These are phyloP conservation scores for Poeciliopsis turneri DNA, from an alignment of 2,797 vertebrate genomes.

Conservation along the genomic window DNA sequence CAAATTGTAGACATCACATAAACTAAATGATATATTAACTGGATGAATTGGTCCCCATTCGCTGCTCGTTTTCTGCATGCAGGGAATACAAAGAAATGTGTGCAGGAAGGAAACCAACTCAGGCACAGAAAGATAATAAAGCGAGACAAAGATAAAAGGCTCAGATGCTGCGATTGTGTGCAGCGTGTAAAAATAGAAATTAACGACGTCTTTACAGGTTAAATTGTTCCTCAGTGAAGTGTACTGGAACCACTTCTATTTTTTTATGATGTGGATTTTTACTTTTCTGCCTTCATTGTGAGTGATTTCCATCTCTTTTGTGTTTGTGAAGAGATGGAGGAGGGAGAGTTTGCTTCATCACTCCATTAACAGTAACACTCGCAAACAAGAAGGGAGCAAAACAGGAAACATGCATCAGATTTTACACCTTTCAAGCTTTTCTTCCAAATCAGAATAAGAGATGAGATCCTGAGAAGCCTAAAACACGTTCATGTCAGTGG, in stretches of 20 bases:
- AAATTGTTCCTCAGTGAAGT: constrained; percentile 9
- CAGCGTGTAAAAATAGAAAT: constrained; percentile 30
- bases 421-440: constrained; percentile 2
- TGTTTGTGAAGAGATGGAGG: not conserved
- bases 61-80: constrained; percentile 11
- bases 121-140: constrained; percentile 22
- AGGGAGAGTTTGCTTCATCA: constrained; percentile 4
- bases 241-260: not conserved
- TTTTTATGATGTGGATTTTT: not conserved
- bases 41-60: not conserved
- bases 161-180: constrained; percentile 16
- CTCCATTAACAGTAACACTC: constrained; percentile 13
- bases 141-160: constrained; percentile 16
- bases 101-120: constrained; percentile 32
- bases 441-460: not conserved
- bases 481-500: not conserved
- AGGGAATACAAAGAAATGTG: constrained; percentile 8
- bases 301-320: constrained; percentile 5
- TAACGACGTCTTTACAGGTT: constrained; percentile 2
- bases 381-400: not conserved
- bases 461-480: not conserved
- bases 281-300: not conserved
- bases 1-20: not conserved
- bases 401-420: not conserved
- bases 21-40: not conserved